A percentile compares a stretch with the other conserved stretches of the same genome.
Evolutionary conservation across 1,140 invertebrate genomes (phyloP).

Genomic region (Oncopodura yosiiana): DNA sequence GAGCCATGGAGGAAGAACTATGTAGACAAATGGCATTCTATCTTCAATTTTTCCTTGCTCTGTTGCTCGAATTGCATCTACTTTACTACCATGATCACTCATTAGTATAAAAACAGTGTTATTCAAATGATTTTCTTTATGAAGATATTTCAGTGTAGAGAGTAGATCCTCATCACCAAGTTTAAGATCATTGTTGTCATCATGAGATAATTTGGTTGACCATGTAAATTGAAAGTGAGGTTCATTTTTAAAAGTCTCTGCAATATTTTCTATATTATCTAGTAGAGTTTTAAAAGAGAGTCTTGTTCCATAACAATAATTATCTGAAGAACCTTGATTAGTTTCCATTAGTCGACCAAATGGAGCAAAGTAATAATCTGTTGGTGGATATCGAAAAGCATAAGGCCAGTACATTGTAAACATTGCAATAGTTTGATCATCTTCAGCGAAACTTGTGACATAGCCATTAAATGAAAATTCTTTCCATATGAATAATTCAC

Average conservation of each 20-base stretch:
- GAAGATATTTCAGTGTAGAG: constrained; percentile 32
- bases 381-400: constrained; percentile 59
- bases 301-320: constrained; percentile 54
- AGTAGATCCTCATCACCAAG: constrained; percentile 33
- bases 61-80: constrained; percentile 43
- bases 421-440: constrained; percentile 57
- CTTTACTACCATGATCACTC: constrained; percentile 49
- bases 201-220: constrained; percentile 34
- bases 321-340: constrained; percentile 44
- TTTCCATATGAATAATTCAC: constrained; percentile 71
- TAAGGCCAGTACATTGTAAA: too few species aligned
- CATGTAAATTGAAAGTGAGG: constrained; percentile 25
- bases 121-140: constrained; percentile 37
- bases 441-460: constrained; percentile 67
- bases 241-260: neutral
- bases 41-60: constrained; percentile 48
- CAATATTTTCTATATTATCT: constrained; percentile 33
- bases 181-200: constrained; percentile 26
- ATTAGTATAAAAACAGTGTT: constrained; percentile 47
- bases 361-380: constrained; percentile 69
- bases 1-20: constrained; percentile 44
- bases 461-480: constrained; percentile 59
- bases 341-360: constrained; percentile 51
- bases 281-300: constrained; percentile 43
- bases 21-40: constrained; percentile 46